Base-by-base conservation (phyloP, 2,113 vertebrate genomes). In the Marmota monax region DNA sequence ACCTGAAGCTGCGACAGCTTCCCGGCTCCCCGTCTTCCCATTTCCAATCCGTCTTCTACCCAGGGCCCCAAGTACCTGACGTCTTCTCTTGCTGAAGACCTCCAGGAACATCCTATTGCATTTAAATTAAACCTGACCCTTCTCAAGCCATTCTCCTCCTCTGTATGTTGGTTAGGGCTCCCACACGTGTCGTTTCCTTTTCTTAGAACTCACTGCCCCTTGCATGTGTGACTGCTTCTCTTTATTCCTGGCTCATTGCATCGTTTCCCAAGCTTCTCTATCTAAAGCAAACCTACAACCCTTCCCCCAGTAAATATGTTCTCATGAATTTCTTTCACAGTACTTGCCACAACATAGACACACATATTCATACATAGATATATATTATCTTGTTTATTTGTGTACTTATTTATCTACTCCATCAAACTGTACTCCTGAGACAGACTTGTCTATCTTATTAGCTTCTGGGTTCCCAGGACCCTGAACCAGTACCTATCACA, bases 171-270 rank as follows among this genome's bases (percentile, higher is more conserved):
- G 65, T 13, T 13, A 48, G 61, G 53, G 7, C 67, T 20, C 61
- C 51, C 34, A 9, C 48, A 34, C 32, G 22, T 34, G 16, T n/a
- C 12, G 13, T 23, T 87, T 4, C 22, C 42, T 78, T 25, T 13
- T 20, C 10, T 78, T 34, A 45, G 10, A 7, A 45, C 12, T 63
- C 17, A 6, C 11, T 20, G 79, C 2, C 80, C 58, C 34, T n/a
- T 23, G 45, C 42, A 0, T 6, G 0, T 0, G 0, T 1, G 4
- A 58, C 84, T 67, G 34, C 14, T 42, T 72, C 32, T 79, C 22
- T 11, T 25, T 42, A 22, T 61, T 78, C 70, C 11, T n/a, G 7
- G 39, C 70, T 76, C 90, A 67, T 53, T 29, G 42, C 53, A 63
- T 22, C 9, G 23, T 45, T 58, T 16, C 37, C 84, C 37, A 32